Base-by-base conservation (phyloP, 2,888 invertebrate genomes). In the Aradus depressus region DNA sequence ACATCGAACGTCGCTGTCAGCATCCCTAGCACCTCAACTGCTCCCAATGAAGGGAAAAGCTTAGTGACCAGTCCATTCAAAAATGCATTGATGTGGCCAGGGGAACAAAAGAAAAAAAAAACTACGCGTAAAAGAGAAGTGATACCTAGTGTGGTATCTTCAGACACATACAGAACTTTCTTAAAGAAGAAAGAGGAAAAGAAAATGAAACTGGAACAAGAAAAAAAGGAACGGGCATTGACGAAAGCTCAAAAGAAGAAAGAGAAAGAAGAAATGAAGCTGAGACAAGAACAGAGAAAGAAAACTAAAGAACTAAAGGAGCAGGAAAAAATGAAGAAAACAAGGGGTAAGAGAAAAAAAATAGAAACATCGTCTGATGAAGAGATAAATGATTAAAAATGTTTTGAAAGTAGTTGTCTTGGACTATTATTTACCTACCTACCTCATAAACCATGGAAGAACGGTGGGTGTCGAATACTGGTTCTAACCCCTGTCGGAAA, bases 251-350 rank as follows among this genome's bases (percentile, higher is more conserved):
- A 37, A 41, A 21, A 41, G 41, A 41, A 41, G 41, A 3, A 41
- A 41, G 41, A 41, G 41, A 41, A 41, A 41, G 41, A 21, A 41
- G 41, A 18, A 18, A 8, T 21, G 41, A 41, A 37, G 10, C 37
- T 37, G 41, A 2, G 8, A 37, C 37, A 37, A 37, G 37, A 37
- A 37, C 37, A 37, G 37, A 37, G 37, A 37, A 37, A 37, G 10
- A 37, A 37, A 37, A 37, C 2, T 37, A 16, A 21, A 41, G 41
- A 41, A 23, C 41, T 21, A 18, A 41, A 21, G 4, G 41, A 41
- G 41, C 41, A 22, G 4, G 22, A 18, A 41, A 41, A 19, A 3
- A 41, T 41, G 4, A 21, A 41, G 41, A 41, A 21, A 41, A 41
- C 23, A 41, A 5, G 4, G 22, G 41, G 21, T 41, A 3, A 19